phyloP scores from a whole-genome alignment of 2,888 invertebrate species.

The Aphidius colemani region DNA sequence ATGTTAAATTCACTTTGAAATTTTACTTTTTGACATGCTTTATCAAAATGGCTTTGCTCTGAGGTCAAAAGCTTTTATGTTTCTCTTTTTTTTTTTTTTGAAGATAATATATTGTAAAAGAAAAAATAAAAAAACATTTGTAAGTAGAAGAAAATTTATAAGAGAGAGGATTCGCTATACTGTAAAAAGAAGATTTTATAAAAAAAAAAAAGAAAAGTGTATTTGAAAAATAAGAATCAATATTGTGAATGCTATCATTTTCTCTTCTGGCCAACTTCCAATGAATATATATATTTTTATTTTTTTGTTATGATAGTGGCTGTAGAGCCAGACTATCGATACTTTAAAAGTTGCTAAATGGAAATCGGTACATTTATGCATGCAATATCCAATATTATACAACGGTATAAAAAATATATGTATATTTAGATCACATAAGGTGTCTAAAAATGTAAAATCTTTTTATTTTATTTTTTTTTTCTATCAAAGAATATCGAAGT shows the following conservation, averaged over 20 bases:
- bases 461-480: background rate
- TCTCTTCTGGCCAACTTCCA: slow-evolving; percentile 38
- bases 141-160: background rate
- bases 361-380: slow-evolving; percentile 40
- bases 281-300: slow-evolving; percentile 21
- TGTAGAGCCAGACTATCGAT: slow-evolving; percentile 26
- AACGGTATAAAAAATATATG: too few species aligned
- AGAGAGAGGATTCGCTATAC: background rate
- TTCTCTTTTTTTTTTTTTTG: background rate
- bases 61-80: background rate
- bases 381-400: slow-evolving; percentile 38
- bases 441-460: slow-evolving; percentile 22
- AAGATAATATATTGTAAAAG: background rate
- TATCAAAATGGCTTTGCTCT: background rate
- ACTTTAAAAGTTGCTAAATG: slow-evolving; percentile 31
- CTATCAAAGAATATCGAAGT: slow-evolving; percentile 23
- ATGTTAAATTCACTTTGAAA: too few species aligned
- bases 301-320: slow-evolving; percentile 23
- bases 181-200: background rate
- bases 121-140: background rate
- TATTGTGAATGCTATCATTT: slow-evolving; percentile 32
- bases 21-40: background rate
- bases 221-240: background rate
- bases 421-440: slow-evolving; percentile 16
- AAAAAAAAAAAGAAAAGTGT: background rate